phyloP scores from a whole-genome alignment of 2,113 vertebrate genomes.

The Lethenteron reissneri region DNA sequence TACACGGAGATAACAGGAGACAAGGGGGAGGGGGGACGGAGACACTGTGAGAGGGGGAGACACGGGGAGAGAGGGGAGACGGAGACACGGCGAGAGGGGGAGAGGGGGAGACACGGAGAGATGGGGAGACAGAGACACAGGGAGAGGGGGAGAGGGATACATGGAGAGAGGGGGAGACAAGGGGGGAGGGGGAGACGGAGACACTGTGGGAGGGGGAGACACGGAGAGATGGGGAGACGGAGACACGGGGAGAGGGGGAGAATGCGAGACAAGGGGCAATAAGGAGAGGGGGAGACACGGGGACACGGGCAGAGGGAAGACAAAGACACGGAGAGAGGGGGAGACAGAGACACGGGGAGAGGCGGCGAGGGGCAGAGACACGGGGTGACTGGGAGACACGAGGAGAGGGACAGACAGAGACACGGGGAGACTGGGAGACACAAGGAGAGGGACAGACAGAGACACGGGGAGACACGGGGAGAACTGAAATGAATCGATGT shows the following conservation, averaged over 20 bases:
- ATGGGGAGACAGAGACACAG: neutral
- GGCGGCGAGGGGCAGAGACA: neutral
- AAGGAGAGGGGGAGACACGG: neutral
- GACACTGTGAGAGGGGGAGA: neutral
- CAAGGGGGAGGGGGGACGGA: neutral
- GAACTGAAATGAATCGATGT: neutral
- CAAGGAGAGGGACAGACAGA: neutral
- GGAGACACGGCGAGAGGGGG: neutral
- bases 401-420: neutral
- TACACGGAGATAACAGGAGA: neutral
- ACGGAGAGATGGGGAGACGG: neutral
- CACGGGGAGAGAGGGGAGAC: neutral
- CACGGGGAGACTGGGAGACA: neutral
- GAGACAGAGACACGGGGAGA: neutral
- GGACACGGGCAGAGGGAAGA: neutral
- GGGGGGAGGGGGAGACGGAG: neutral
- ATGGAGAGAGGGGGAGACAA: neutral
- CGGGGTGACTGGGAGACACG: neutral
- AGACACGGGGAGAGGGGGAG: neutral
- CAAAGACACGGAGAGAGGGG: neutral
- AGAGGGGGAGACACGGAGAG: neutral
- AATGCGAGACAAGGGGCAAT: neutral
- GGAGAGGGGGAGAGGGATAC: neutral
- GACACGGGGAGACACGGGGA: slow-evolving; percentile 1
- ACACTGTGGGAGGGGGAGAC: neutral